phyloP scores from a whole-genome alignment of 2,113 vertebrate species.

The Sakesphorus luctuosus region DNA sequence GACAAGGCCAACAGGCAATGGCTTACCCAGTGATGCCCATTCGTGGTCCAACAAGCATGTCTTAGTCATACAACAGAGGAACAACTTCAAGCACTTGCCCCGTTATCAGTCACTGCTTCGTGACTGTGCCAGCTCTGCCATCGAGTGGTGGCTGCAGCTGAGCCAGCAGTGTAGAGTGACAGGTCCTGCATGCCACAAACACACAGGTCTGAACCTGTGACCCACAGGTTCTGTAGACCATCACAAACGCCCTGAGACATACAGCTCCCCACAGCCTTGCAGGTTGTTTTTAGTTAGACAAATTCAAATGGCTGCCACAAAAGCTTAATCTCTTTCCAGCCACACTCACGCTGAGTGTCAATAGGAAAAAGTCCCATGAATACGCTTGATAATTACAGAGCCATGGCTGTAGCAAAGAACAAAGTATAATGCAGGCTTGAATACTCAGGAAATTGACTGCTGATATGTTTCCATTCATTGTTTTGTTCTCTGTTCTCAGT shows the following conservation, averaged over 20 bases:
- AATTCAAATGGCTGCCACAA: slow-evolving; percentile 51
- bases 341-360: slow-evolving; percentile 44
- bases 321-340: slow-evolving; percentile 60
- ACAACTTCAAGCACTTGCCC: neutral
- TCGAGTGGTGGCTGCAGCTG: neutral
- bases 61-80: neutral
- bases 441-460: slow-evolving; percentile 66
- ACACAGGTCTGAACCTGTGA: neutral
- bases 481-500: slow-evolving; percentile 68
- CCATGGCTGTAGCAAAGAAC: slow-evolving; percentile 44
- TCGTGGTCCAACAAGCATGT: neutral
- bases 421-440: slow-evolving; percentile 65
- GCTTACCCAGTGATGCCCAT: neutral
- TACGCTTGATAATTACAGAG: slow-evolving; percentile 58
- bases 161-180: fast-evolving
- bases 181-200: neutral
- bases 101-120: neutral
- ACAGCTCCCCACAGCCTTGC: neutral
- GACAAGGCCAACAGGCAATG: neutral
- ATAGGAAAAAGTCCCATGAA: slow-evolving; percentile 65
- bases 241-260: neutral
- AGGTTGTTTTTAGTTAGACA: slow-evolving; percentile 41
- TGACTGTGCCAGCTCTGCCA: neutral
- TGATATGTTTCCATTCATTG: slow-evolving; percentile 72
- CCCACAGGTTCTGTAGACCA: slow-evolving; percentile 4